These are phyloP conservation scores for Ephestia elutella DNA, from an alignment of 1,140 invertebrate species.

Conservation along the genomic window DNA sequence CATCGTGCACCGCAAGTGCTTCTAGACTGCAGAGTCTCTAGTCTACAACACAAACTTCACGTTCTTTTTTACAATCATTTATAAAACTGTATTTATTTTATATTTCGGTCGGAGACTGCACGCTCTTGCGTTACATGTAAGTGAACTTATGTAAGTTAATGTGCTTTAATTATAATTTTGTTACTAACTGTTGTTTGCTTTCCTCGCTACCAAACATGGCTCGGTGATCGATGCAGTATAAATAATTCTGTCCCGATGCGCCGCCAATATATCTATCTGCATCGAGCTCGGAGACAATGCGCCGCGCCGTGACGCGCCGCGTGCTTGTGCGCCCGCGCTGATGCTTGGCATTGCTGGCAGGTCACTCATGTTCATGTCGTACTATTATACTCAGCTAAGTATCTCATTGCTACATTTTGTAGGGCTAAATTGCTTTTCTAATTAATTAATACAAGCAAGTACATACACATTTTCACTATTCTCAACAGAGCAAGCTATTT, in stretches of 20 bases:
- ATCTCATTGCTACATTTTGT: too few species aligned
- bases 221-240: constrained; percentile 2
- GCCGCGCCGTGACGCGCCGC: background rate
- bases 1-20: constrained; percentile 97
- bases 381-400: too few species aligned
- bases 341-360: background rate
- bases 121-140: constrained; percentile 31
- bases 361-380: background rate
- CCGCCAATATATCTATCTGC: background rate
- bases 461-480: too few species aligned
- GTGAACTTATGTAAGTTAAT: constrained; percentile 25
- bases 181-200: constrained; percentile 10
- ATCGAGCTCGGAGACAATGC: background rate
- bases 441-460: too few species aligned
- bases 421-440: too few species aligned
- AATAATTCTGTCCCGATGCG: background rate
- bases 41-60: background rate
- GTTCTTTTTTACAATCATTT: constrained; percentile 20
- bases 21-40: constrained; percentile 78
- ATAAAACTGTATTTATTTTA: constrained; percentile 28
- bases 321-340: background rate
- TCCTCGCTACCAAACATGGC: background rate
- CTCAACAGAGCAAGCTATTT: too few species aligned
- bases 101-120: constrained; percentile 26
- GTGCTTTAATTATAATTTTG: constrained; percentile 24